Evolutionary conservation across 2,113 vertebrate species (phyloP), one percentile per base, ranked within the genome.

Genomic region (Noctilio leporinus): DNA sequence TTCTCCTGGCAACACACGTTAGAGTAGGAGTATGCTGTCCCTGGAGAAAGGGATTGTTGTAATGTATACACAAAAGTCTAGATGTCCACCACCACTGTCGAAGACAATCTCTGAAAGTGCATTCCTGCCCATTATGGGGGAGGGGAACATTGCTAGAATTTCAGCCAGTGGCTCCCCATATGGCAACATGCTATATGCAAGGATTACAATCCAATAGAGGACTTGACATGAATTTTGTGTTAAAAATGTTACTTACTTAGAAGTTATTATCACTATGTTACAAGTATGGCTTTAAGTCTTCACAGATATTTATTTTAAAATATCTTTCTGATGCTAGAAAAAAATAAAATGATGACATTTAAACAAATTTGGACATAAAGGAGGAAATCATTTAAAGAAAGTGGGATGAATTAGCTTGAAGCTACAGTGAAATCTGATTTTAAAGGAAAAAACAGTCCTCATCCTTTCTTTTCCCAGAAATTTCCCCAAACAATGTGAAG

Each of bases 1-100:
- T 65, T 4, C 55, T 7, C 24, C 30, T 5, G 15, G 0, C 2
- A 2, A 30, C 51, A 17, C 10, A 30, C 0, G 0, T 28, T 7
- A 10, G 11, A 83, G 43, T 0, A 1, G 10, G 24, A 35, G 38
- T 40, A 43, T 10, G 33, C 22, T 1, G 47, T 38, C 22, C 40
- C 24, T 1, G 2, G 7, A 43, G 16, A 59, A 59, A 51, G 80
- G 8, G 2, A 19, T 7, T 7, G 43, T 7, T 3, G 14, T 45
- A 33, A 22, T 1, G 11, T 4, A 7, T 40, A 38, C 28, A 26
- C n/a, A 19, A 8, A 35, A 55, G 40, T 33, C n/a, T 22, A 30
- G 38, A 28, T 5, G 4, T 65, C 57, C 8, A 38, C 4, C 0
- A 3, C 5, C 4, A 7, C 64, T 12, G 14, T 28, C 19, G 26